Evolutionary conservation across 2,888 invertebrate genomes (phyloP), one percentile per base, ranked within the genome.

Genomic region (Agrochola macilenta): DNA sequence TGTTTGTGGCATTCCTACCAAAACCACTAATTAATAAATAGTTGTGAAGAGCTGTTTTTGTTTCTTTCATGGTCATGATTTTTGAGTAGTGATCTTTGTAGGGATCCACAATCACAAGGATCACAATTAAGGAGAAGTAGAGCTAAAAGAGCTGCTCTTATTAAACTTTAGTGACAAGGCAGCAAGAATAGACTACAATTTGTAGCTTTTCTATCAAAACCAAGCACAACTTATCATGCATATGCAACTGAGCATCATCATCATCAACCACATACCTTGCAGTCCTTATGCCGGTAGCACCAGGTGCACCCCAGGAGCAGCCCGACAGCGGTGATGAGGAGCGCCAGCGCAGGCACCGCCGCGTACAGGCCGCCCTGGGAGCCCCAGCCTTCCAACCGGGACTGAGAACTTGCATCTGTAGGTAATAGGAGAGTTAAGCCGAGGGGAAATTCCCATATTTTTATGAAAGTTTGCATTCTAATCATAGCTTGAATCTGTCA

Each of bases 251-350:
- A 0, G 11, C 2, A 43, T 11, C 11, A 11, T 43, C 14, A 52
- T 43, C 14, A 63, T 26, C 5, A 57, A 12, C 1, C 4, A 73
- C 90, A 87, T 91, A 96, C 96, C 96, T 96, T 96, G 93, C 96
- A 95, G 89, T 95, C 96, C 87, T 96, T 96, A 89, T 96, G 96
- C 79, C 94, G 91, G 89, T 95, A 96, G 88, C 97, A 97, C 96
- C 97, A 97, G n/a, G 96, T 95, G 91, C 97, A 97, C 52, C 97
- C 97, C 74, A 96, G 92, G 70, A 97, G 92, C 66, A 97, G 87
- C 26, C 94, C 94, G n/a, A 95, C 92, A 61, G 94, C 95, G 30
- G 96, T 94, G 81, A 96, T 79, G 49, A 96, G 91, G 90, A 96
- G 92, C 92, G 94, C 95, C 94, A 97, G 94, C 90, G 95, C 96